These are phyloP conservation scores for Lasius fuliginosus DNA, from an alignment of 2,888 invertebrate genomes.

Conservation along the genomic window DNA sequence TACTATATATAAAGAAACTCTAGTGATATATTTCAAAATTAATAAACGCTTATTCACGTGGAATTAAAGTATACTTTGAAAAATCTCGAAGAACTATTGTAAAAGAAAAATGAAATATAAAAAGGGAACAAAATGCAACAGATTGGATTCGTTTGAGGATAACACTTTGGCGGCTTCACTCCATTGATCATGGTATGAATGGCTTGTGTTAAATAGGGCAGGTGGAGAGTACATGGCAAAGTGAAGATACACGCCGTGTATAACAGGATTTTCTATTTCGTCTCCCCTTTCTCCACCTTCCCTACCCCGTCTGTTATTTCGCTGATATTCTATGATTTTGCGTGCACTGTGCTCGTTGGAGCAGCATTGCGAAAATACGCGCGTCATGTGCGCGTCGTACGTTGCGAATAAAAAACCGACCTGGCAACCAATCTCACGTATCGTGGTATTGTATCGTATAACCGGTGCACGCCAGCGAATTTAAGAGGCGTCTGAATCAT, in stretches of 20 bases:
- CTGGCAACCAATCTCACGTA: conserved; percentile 40
- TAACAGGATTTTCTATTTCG: conserved; percentile 53
- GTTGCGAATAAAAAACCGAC: conserved; percentile 35
- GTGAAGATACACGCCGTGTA: conserved; percentile 13
- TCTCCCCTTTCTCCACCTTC: conserved; percentile 25
- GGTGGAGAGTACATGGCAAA: conserved; percentile 51
- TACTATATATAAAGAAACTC: not conserved
- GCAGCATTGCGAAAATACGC: conserved; percentile 44
- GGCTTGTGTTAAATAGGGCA: conserved; percentile 63
- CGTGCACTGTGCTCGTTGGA: conserved; percentile 51
- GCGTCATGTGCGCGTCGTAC: conserved; percentile 29
- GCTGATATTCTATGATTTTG: conserved; percentile 45
- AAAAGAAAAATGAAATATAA: not conserved
- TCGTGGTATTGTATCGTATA: conserved; percentile 8
- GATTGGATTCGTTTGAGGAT: conserved; percentile 61
- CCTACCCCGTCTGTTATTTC: conserved; percentile 11
- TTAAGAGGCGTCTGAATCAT: conserved; percentile 42
- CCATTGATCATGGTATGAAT: conserved; percentile 44
- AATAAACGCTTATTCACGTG: not conserved
- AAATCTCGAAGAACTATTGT: not conserved
- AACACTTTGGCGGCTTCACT: conserved; percentile 53
- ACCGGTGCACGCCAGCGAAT: conserved; percentile 46
- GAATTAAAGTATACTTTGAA: not conserved
- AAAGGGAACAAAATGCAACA: conserved; percentile 61
- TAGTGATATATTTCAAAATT: not conserved